Evolutionary conservation across 1,140 invertebrate genomes (phyloP).

Genomic region (Aphidius gifuensis): DNA sequence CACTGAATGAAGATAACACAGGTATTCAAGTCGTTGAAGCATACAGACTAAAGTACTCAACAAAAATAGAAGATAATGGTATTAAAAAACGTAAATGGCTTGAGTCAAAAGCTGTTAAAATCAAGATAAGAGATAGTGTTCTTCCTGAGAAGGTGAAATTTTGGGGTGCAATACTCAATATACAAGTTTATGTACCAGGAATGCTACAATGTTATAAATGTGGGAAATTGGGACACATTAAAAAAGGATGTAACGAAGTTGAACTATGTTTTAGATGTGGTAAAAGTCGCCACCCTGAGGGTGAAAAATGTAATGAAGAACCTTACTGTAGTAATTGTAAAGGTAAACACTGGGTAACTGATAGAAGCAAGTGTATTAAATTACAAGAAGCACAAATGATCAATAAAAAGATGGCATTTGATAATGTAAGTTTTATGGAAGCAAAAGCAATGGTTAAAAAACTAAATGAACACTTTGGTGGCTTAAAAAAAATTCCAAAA

Average conservation of each 20-base stretch:
- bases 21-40: neutral
- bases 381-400: neutral
- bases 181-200: neutral
- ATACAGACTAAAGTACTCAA: neutral
- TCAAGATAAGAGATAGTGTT: neutral
- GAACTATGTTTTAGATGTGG: slow-evolving; percentile 1
- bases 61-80: neutral
- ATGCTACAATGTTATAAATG: slow-evolving; percentile 1
- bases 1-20: neutral
- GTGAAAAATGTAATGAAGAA: neutral
- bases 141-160: neutral
- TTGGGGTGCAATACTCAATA: neutral
- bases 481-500: too few relatives aligned
- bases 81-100: neutral
- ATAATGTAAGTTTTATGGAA: neutral
- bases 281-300: neutral
- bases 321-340: neutral
- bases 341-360: neutral
- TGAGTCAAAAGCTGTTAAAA: neutral
- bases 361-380: neutral
- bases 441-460: neutral
- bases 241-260: neutral
- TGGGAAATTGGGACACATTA: neutral
- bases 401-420: slow-evolving; percentile 6
- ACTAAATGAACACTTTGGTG: neutral